Base-by-base conservation (phyloP, 2,797 vertebrate genomes). In the Silurus aristotelis region DNA sequence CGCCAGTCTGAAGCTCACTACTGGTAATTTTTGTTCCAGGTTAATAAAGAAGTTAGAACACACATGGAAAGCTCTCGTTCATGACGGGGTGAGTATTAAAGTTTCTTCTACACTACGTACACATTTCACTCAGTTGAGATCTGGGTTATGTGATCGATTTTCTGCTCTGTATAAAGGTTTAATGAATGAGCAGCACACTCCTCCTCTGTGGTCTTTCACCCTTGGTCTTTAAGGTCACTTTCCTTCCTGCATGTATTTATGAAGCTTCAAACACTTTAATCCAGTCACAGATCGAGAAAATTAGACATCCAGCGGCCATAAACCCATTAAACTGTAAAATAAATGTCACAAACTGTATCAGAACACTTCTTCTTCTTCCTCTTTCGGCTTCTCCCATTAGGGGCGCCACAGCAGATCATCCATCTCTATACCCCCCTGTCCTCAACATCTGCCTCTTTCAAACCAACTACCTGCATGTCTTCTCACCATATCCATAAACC, bases 41-140 rank as follows among this genome's bases (percentile, higher is more conserved):
- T 96, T 99, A 89, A 99, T 99, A 93, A 99, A 99, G 95, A 99
- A 99, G 91, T 90, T 99, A 83, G 98, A 99, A 80, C 98, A 99
- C 86, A 98, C 98, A n/a, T 99, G 98, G 98, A 99, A 99, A 90
- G 98, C 98, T 86, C 94, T 99, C 1, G 98, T 99, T 86, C 98
- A 99, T 0, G 98, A 99, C 0, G 98, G 98, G 95, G 98, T 99
- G 92, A 96, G 98, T 86, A 83, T 84, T 66, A 8, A 63, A 80
- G 61, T 66, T 48, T 48, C 8, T 66, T 8, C n/a, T 80, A 15
- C 78, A 52, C 17, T 66, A 19, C 15, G 52, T 80, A 27, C 14
- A 80, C 61, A 61, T 5, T 63, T 63, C 2, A 43, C 5, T 43
- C 31, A 61, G 0, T 14, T 79, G 12, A 75, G 56, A 17, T 55